Evolutionary conservation across 2,113 vertebrate species (phyloP), one percentile per base, ranked within the genome.

Genomic region (Gallinago paraguaiae): DNA sequence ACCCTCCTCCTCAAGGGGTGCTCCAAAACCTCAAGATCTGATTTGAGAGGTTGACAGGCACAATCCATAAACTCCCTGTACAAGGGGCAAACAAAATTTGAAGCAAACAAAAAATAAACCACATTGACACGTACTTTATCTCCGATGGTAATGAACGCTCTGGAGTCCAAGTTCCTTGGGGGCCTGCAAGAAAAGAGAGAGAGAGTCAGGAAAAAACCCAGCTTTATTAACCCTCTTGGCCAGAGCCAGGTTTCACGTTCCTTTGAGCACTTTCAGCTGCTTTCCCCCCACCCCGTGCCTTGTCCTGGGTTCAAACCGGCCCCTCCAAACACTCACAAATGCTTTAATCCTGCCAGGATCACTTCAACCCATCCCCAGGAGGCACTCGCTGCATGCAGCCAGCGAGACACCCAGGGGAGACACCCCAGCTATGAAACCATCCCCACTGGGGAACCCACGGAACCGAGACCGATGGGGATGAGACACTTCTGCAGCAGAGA

Each of bases 101-200:
- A 69, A 85, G n/a, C 13, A 43, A 94, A 50, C 2, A 18, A 57
- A 41, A 76, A 41, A 43, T 3, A 64, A 92, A 57, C 10, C 23
- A 22, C 41, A 15, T 0, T 18, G 61, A 13, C 31, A 95, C 97
- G 1, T 97, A 98, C 98, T 91, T 98, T 98, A 54, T 98, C 98
- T 95, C 98, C 98, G 0, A 98, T 98, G 74, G 98, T 98, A 88
- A 98, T 98, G 96, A 98, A 98, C 0, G 98, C 67, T 92, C 98
- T 98, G 43, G 98, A 98, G 88, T 98, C 98, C 93, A 98, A 75
- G 87, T 98, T 98, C 90, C 98, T 97, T 0, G 98, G 98, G 0
- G 98, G 98, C 50, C 98, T 98, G 96, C 48, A 84, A 91, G 77
- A 81, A 57, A 82, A 91, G 54, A 71, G 11, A 77, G 11, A 77